Evolutionary conservation across 2,888 invertebrate species (phyloP).

Genomic region (Drosophila limbata): DNA sequence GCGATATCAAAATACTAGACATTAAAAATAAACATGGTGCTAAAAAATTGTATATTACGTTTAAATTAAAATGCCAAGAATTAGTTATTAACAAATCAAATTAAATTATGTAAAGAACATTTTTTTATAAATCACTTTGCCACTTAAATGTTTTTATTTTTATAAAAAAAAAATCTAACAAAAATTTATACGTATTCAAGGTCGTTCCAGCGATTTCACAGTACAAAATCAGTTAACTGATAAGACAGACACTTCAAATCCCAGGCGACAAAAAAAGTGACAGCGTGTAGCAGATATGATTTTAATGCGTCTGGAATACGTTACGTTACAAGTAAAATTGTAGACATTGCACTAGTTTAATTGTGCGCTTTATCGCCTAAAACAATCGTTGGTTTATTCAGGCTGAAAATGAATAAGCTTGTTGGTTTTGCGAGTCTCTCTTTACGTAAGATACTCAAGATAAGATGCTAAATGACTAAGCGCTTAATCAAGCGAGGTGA

Average conservation of each 20-base stretch:
- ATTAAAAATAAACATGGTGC: neutral
- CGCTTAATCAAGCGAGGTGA: slow-evolving; percentile 57
- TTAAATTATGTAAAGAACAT: too few species aligned
- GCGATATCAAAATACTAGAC: neutral
- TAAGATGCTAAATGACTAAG: slow-evolving; percentile 47
- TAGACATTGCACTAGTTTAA: slow-evolving; percentile 25
- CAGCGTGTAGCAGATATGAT: slow-evolving; percentile 52
- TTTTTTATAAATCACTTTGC: too few species aligned
- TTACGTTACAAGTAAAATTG: slow-evolving; percentile 13
- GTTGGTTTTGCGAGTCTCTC: slow-evolving; percentile 12
- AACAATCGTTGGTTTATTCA: slow-evolving; percentile 25
- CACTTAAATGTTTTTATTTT: too few species aligned
- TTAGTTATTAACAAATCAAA: too few species aligned
- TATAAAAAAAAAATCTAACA: too few species aligned
- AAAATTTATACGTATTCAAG: slow-evolving; percentile 4
- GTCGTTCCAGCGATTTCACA: slow-evolving; percentile 27
- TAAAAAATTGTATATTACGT: neutral
- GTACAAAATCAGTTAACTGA: slow-evolving; percentile 37
- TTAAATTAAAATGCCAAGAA: neutral
- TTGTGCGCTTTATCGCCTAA: slow-evolving; percentile 37
- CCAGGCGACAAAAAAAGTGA: slow-evolving; percentile 32
- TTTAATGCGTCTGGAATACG: slow-evolving; percentile 41
- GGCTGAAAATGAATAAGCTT: slow-evolving; percentile 16
- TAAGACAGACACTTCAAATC: slow-evolving; percentile 45
- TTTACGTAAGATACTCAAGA: slow-evolving; percentile 63